A percentile compares a stretch with the other conserved stretches of the same genome.
phyloP scores from a whole-genome alignment of 2,113 vertebrate species.

The Clinocottus analis region DNA sequence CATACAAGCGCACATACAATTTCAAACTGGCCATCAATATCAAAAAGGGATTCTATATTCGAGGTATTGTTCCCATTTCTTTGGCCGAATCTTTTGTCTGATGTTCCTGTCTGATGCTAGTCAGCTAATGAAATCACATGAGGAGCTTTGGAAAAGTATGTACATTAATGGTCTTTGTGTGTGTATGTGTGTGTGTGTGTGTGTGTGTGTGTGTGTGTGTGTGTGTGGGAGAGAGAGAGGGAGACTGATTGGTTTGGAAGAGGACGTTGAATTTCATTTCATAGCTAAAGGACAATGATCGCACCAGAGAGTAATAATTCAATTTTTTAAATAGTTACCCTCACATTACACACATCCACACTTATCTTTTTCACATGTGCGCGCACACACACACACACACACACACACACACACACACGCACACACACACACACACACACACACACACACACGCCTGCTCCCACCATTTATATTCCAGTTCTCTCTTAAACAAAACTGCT shows the following conservation, averaged over 20 bases:
- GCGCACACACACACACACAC: background rate
- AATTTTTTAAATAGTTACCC: slow-evolving; percentile 27
- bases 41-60: slow-evolving; percentile 23
- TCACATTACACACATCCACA: background rate
- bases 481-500: slow-evolving; percentile 71
- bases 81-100: slow-evolving; percentile 5
- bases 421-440: background rate
- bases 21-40: background rate
- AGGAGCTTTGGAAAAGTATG: background rate
- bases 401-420: background rate
- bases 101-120: background rate
- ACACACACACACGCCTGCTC: background rate
- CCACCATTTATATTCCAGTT: slow-evolving; percentile 57
- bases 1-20: background rate
- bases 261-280: slow-evolving; percentile 22
- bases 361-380: background rate
- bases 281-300: slow-evolving; percentile 41
- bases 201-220: slow-evolving; percentile 16
- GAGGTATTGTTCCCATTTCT: slow-evolving; percentile 17
- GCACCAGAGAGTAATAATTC: slow-evolving; percentile 32
- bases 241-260: background rate
- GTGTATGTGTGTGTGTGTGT: background rate
- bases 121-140: slow-evolving; percentile 24
- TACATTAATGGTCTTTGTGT: background rate
- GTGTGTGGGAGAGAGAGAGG: background rate